phyloP scores from a whole-genome alignment of 2,113 vertebrate genomes.

The human region DNA sequence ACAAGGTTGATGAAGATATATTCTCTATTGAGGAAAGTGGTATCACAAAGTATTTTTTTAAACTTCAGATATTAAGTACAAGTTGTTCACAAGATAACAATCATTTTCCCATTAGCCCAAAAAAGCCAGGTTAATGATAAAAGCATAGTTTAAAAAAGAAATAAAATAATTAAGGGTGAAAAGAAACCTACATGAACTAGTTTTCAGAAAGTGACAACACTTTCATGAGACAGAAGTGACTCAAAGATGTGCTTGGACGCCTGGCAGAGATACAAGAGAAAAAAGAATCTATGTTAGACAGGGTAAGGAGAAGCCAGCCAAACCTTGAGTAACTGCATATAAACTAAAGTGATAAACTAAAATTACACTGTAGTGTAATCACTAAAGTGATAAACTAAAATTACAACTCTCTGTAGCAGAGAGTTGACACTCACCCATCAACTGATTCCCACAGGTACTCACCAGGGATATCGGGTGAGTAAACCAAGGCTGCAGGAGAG shows the following conservation, averaged over 20 bases:
- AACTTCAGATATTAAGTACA: background rate
- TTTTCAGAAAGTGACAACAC: background rate
- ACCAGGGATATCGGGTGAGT: background rate
- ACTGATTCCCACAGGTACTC: background rate
- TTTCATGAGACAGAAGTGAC: background rate
- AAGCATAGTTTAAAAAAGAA: background rate
- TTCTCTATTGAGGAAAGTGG: background rate
- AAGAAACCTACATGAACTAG: slow-evolving; percentile 8
- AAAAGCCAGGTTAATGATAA: background rate
- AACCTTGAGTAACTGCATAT: background rate
- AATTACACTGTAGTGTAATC: too few species aligned
- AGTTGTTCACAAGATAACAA: background rate
- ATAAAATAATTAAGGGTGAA: background rate
- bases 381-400: background rate
- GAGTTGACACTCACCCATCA: background rate
- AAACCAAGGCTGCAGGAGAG: background rate
- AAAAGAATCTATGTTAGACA: background rate
- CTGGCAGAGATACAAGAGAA: background rate
- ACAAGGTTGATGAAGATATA: background rate
- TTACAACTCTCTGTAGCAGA: background rate
- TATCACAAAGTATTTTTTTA: background rate
- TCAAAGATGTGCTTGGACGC: background rate
- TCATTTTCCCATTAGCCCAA: background rate
- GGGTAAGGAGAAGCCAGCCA: background rate
- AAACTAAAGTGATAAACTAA: background rate